A percentile compares a stretch with the other conserved stretches of the same genome.
phyloP scores from a whole-genome alignment of 2,888 invertebrate species.

The Iselma pallidipennis region DNA sequence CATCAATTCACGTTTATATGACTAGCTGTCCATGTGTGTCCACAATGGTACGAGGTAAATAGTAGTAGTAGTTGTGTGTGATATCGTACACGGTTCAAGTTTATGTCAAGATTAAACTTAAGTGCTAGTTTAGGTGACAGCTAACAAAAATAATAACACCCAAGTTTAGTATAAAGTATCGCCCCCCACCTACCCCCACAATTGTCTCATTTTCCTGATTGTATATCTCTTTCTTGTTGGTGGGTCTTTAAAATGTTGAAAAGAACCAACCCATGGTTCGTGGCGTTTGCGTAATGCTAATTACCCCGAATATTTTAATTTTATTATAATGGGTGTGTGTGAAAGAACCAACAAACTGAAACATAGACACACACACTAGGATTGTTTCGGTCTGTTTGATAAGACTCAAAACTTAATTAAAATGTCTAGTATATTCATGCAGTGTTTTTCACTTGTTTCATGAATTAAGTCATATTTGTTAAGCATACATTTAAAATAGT shows the following conservation, averaged over 20 bases:
- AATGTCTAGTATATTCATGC: conserved; percentile 38
- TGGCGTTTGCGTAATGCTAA: not conserved
- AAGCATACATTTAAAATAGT: too few relatives aligned
- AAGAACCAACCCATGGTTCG: not conserved
- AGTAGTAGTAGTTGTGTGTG: conserved; percentile 39
- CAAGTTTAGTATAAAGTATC: not conserved
- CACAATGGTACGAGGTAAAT: conserved; percentile 41
- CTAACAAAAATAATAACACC: conserved; percentile 1
- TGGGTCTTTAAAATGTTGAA: too few relatives aligned
- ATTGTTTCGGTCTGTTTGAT: conserved; percentile 38
- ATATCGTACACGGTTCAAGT: conserved; percentile 46
- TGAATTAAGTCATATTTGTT: conserved; percentile 33
- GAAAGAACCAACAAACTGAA: not conserved
- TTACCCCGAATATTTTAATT: not conserved
- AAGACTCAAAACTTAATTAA: conserved; percentile 35
- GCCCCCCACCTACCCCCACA: not conserved
- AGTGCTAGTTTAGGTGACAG: conserved; percentile 1
- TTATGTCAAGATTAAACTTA: conserved; percentile 27
- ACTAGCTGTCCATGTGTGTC: conserved; percentile 40
- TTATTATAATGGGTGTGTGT: not conserved
- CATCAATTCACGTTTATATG: conserved; percentile 48
- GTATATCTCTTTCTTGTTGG: not conserved
- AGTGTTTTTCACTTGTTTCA: conserved; percentile 30
- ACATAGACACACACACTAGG: not conserved
- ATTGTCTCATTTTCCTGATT: not conserved